Evolutionary conservation across 2,888 invertebrate species (phyloP).

Genomic region (Apotomis betuletana): DNA sequence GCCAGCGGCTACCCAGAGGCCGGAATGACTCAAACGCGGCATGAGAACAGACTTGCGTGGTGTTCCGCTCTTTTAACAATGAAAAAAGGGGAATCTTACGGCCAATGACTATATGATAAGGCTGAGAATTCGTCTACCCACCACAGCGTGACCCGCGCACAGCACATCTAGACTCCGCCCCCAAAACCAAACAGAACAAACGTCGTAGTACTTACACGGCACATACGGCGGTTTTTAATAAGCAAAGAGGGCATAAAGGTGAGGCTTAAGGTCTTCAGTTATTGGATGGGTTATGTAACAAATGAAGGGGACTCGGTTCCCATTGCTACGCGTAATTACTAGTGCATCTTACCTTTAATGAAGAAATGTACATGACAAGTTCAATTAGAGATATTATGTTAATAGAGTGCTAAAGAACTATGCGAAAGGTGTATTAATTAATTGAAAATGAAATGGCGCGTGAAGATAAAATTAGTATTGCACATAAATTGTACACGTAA

Average conservation of each 20-base stretch:
- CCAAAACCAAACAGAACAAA: background rate
- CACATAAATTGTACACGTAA: background rate
- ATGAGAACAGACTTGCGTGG: constrained; percentile 76
- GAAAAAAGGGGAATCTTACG: constrained; percentile 72
- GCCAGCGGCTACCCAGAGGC: constrained; percentile 37
- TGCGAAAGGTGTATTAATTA: constrained; percentile 20
- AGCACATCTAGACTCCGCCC: background rate
- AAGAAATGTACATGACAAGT: constrained; percentile 28
- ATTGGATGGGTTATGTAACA: constrained; percentile 52
- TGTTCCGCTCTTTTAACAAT: constrained; percentile 77
- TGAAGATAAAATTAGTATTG: constrained; percentile 4
- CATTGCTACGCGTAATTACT: constrained; percentile 57
- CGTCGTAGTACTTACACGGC: background rate
- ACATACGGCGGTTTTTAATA: background rate
- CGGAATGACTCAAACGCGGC: constrained; percentile 52
- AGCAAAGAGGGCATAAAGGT: constrained; percentile 45
- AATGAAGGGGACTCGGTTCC: constrained; percentile 61
- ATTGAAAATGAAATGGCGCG: constrained; percentile 22
- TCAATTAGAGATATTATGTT: constrained; percentile 30
- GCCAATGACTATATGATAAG: constrained; percentile 64
- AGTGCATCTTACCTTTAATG: constrained; percentile 45
- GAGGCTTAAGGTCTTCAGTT: constrained; percentile 51
- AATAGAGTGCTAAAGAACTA: constrained; percentile 22
- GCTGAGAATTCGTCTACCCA: constrained; percentile 65
- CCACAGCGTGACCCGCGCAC: constrained; percentile 55